These are phyloP conservation scores for Augochlorella aurata DNA, from an alignment of 2,888 invertebrate genomes.

Conservation along the genomic window DNA sequence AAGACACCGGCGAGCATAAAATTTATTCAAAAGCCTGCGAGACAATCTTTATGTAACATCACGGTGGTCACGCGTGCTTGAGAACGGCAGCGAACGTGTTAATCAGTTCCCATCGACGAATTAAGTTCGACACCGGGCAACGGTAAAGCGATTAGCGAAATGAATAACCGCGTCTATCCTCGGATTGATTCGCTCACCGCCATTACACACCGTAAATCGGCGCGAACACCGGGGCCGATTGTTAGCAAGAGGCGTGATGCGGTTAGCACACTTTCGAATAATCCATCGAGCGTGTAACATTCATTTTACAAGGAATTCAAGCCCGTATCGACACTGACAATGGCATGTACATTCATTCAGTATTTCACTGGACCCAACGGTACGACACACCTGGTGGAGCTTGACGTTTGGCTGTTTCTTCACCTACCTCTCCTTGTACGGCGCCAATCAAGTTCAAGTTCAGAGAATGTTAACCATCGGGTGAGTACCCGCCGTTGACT, in stretches of 20 bases:
- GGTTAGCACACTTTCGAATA: conserved; percentile 36
- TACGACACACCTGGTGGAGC: conserved; percentile 91
- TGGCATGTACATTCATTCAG: conserved; percentile 81
- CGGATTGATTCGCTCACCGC: conserved; percentile 21
- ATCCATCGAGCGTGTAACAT: conserved; percentile 29
- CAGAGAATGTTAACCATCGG: conserved; percentile 83
- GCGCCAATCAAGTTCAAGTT: conserved; percentile 91
- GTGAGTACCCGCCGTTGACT: conserved; percentile 69
- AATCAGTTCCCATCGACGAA: background rate
- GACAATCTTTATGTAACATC: too few relatives aligned
- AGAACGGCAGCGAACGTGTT: background rate
- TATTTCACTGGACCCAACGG: conserved; percentile 90
- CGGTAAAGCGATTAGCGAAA: background rate
- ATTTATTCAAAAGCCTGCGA: too few relatives aligned
- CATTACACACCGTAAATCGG: conserved; percentile 6
- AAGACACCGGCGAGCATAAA: too few relatives aligned
- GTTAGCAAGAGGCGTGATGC: conserved; percentile 20
- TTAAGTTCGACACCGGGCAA: background rate
- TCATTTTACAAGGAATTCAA: conserved; percentile 44
- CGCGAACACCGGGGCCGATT: background rate
- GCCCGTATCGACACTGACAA: conserved; percentile 45
- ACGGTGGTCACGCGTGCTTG: too few relatives aligned
- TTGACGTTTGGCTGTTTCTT: conserved; percentile 90
- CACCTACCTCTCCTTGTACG: conserved; percentile 91
- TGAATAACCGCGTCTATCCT: conserved; percentile 5